Percentiles rank a stretch among this genome's conserved stretches.
Conservation (phyloP, 2,797 vertebrate genomes). For the Stomatorhinus walkeri region DNA sequence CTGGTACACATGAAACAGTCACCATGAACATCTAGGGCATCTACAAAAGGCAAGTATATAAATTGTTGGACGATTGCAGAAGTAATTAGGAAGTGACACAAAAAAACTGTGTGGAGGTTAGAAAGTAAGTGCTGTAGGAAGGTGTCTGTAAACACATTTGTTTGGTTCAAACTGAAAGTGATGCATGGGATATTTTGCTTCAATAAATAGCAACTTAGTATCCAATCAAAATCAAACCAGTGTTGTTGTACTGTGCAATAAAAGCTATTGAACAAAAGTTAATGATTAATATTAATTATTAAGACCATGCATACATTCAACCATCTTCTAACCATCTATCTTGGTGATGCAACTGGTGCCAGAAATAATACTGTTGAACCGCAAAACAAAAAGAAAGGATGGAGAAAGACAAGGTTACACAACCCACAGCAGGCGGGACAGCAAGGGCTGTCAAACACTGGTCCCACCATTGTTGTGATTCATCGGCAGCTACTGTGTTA, state of each 20-base stretch:
- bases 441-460: not conserved
- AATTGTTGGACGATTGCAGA: not conserved
- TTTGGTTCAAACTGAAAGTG: not conserved
- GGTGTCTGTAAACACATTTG: not conserved
- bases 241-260: not conserved
- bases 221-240: not conserved
- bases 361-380: not conserved
- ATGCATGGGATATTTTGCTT: not conserved
- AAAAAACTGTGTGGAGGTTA: not conserved
- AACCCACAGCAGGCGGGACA: not conserved
- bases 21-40: conserved; percentile 35
- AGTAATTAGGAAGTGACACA: not conserved
- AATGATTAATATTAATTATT: not conserved
- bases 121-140: not conserved
- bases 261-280: not conserved
- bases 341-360: not conserved
- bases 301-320: not conserved
- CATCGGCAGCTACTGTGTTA: not conserved
- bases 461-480: not conserved
- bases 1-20: not conserved
- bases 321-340: not conserved
- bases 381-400: not conserved
- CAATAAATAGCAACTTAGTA: not conserved
- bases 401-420: not conserved
- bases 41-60: conserved; percentile 45